phyloP scores from a whole-genome alignment of 1,140 invertebrate genomes.

The Cheumatopsyche charites region DNA sequence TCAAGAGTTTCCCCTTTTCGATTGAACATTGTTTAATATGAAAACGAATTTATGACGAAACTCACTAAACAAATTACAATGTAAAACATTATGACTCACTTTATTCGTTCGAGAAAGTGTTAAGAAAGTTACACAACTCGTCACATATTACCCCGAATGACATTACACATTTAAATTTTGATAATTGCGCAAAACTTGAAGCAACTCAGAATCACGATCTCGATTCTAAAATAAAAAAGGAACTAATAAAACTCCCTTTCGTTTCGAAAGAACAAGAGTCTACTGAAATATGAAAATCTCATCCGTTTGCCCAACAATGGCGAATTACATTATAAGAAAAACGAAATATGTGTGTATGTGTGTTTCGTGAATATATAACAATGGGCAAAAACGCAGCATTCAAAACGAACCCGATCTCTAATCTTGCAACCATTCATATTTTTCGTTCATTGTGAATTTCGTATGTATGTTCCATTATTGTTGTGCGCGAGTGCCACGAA shows the following conservation, averaged over 20 bases:
- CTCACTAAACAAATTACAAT: too few species aligned
- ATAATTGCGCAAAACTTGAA: background rate
- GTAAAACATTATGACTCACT: too few species aligned
- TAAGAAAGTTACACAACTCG: too few species aligned
- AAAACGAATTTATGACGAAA: too few species aligned
- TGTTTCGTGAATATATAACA: background rate
- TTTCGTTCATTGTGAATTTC: background rate
- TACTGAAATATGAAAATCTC: background rate
- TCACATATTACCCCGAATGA: background rate
- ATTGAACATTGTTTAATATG: too few species aligned
- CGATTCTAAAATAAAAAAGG: too few species aligned
- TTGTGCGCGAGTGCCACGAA: background rate
- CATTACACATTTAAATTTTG: background rate
- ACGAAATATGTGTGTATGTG: background rate
- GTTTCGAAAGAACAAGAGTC: background rate
- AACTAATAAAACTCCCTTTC: background rate
- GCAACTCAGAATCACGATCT: background rate
- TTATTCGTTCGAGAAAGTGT: too few species aligned
- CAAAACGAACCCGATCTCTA: conserved; percentile 15
- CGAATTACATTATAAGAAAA: conserved; percentile 15
- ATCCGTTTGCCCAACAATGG: conserved; percentile 12
- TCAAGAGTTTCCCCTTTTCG: too few species aligned
- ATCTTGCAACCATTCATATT: conserved; percentile 3
- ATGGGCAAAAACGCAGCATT: conserved; percentile 11
- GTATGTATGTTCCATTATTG: background rate